These are phyloP conservation scores for Aptenodytes forsteri DNA, from an alignment of 2,113 vertebrate species.

Conservation along the genomic window DNA sequence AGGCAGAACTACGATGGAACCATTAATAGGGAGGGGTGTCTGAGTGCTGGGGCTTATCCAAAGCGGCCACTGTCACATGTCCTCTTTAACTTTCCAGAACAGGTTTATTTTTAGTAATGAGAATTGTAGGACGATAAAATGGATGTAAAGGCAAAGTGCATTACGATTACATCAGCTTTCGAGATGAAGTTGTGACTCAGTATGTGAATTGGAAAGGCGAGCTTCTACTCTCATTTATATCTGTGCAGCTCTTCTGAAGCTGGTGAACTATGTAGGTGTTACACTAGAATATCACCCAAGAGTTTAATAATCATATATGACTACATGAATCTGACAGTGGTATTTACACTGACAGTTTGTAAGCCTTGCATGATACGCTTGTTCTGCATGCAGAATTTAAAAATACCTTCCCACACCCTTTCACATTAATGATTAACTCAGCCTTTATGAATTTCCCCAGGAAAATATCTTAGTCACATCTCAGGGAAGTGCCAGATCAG, in stretches of 20 bases:
- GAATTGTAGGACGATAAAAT: constrained; percentile 39
- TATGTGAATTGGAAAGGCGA: constrained; percentile 6
- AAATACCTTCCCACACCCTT: not conserved
- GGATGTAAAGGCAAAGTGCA: constrained; percentile 29
- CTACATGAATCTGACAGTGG: not conserved
- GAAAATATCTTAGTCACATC: not conserved
- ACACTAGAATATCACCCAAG: not conserved
- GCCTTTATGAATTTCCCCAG: not conserved
- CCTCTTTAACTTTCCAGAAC: constrained; percentile 50
- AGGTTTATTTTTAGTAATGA: constrained; percentile 56
- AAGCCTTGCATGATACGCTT: not conserved
- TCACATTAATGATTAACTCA: not conserved
- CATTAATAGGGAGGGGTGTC: constrained; percentile 25
- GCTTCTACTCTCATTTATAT: not conserved
- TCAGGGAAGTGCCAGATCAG: not conserved
- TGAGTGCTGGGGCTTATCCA: constrained; percentile 40
- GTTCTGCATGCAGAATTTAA: not conserved
- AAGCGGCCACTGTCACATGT: constrained; percentile 36
- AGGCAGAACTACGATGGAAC: not conserved
- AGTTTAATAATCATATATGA: not conserved
- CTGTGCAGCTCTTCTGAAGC: not conserved
- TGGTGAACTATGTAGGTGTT: not conserved
- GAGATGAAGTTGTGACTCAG: constrained; percentile 13
- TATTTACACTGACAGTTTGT: not conserved
- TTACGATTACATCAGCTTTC: not conserved